Evolutionary conservation across 2,888 invertebrate species (phyloP).

Genomic region (Trissolcus japonicus): DNA sequence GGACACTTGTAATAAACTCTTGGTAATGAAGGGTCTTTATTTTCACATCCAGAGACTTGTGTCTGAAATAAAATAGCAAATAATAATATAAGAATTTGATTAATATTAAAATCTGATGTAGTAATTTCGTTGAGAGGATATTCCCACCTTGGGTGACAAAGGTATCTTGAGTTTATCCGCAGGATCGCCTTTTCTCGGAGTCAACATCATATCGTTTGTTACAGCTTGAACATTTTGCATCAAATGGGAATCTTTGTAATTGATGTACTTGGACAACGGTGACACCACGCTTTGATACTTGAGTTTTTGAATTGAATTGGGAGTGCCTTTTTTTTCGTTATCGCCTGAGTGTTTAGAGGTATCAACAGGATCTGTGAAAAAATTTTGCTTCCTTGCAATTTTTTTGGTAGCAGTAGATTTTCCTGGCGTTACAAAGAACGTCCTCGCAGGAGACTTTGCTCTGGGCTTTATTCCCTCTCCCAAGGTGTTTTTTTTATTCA

Average conservation of each 20-base stretch:
- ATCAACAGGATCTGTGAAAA: conserved; percentile 17
- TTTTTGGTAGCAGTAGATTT: conserved; percentile 36
- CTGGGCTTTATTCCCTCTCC: not conserved
- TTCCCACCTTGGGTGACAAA: conserved; percentile 53
- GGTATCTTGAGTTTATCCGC: conserved; percentile 58
- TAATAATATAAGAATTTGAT: not conserved
- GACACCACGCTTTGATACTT: conserved; percentile 66
- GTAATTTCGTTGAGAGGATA: no score
- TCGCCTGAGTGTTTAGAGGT: not conserved
- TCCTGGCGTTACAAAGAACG: conserved; percentile 66
- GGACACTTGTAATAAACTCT: conserved; percentile 63
- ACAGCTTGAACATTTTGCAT: conserved; percentile 63
- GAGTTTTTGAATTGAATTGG: conserved; percentile 55
- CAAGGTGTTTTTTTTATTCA: not conserved
- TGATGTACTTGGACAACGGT: conserved; percentile 69
- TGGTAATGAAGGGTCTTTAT: conserved; percentile 59
- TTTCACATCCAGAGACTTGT: conserved; percentile 42
- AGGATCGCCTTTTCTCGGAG: conserved; percentile 54
- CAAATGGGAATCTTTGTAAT: conserved; percentile 65
- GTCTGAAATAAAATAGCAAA: conserved; percentile 26
- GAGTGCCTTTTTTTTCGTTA: conserved; percentile 41
- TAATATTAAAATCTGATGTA: not conserved
- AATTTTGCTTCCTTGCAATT: conserved; percentile 5
- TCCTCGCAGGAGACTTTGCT: conserved; percentile 7
- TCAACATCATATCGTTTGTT: conserved; percentile 61